Base-by-base conservation (phyloP, 2,113 vertebrate species). In the Thalassarche chlororhynchos region DNA sequence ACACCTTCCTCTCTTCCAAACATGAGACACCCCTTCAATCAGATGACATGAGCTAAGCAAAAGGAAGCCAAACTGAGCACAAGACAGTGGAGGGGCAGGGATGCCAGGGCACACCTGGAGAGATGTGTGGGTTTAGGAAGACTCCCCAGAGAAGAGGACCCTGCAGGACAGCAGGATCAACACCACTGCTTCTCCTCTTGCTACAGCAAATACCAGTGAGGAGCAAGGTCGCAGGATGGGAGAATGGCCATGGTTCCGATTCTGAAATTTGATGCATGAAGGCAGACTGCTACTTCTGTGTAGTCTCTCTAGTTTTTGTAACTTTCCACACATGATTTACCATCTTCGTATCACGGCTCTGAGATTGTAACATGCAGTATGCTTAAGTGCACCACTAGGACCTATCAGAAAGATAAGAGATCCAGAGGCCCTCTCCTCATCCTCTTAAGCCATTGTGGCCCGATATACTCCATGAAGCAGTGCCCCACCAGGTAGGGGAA, bases 321-420 rank as follows among this genome's bases (percentile, higher is more conserved):
- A 57, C 21, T 65, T 80, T 69, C 40, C 12, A 23, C 3, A 58
- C 24, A 44, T 23, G 10, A 65, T 47, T 61, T 87, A 70, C 10
- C 19, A 34, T 38, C 13, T 60, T 32, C 5, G 0, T 42, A 47
- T 14, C 23, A 51, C 0, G 0, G 12, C 18, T 79, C 24, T 57
- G 40, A 79, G 58, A 25, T 0, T 58, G 38, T 55, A 79, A 42
- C 0, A 1, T 40, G 14, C 9, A 66, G 51, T 14, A 23, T 34
- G 28, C 16, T 44, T 65, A 52, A 84, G 72, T 28, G 46, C 19
- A 90, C 14, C 8, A 29, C 16, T 26, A 55, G 34, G 36, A 38
- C 7, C 6, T 60, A 6, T 3, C 0, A 0, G 40, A 68, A 64
- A 49, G 3, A 34, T 47, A 5, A 44, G 62, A 79, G 46, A 70